Evolutionary conservation across 2,797 vertebrate genomes (phyloP).

Genomic region (Taeniopygia guttata): DNA sequence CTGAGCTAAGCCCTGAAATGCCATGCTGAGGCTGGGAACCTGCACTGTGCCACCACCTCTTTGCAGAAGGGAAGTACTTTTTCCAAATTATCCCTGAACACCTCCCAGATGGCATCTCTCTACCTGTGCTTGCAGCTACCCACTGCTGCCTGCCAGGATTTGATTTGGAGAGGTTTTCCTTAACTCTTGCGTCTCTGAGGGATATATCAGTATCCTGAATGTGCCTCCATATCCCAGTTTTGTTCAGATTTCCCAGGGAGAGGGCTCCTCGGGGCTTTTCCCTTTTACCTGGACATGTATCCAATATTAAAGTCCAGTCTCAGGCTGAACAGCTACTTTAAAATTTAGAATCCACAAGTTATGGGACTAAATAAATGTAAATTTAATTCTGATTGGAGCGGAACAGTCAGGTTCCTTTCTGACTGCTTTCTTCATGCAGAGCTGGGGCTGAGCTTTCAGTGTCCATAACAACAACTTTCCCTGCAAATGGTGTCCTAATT

Average conservation of each 20-base stretch:
- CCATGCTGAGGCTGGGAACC: neutral
- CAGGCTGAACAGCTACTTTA: neutral
- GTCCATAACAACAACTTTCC: conserved; percentile 65
- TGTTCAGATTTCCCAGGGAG: neutral
- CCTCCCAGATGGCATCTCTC: neutral
- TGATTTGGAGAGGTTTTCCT: neutral
- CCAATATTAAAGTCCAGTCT: neutral
- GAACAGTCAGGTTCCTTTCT: neutral
- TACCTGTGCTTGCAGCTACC: neutral
- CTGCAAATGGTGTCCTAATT: conserved; percentile 63
- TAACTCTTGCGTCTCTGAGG: neutral
- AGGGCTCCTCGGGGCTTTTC: neutral
- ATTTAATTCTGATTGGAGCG: neutral
- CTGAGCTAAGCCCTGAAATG: neutral
- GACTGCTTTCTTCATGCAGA: neutral
- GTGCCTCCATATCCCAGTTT: neutral
- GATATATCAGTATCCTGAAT: rapidly evolving
- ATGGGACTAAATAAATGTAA: conserved; percentile 8
- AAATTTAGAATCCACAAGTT: neutral
- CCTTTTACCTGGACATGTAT: rapidly evolving
- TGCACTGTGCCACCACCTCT: neutral
- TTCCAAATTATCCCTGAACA: neutral
- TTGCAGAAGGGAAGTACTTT: neutral
- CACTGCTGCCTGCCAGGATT: neutral
- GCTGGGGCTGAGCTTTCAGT: conserved; percentile 44